phyloP scores from a whole-genome alignment of 1,140 invertebrate species.

The Drosophila sucinea region DNA sequence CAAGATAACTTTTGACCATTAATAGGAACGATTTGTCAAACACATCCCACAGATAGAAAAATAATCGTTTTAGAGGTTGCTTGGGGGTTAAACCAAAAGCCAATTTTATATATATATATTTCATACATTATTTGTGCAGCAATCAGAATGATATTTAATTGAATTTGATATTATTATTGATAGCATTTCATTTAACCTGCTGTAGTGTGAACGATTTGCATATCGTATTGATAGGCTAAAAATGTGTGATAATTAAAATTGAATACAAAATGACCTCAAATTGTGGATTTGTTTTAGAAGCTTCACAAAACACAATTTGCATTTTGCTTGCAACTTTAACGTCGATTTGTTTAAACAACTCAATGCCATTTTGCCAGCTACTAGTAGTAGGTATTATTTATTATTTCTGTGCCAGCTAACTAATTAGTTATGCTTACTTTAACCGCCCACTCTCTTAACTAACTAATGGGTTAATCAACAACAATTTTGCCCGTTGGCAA shows the following conservation, averaged over 20 bases:
- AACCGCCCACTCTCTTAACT: conserved; percentile 6
- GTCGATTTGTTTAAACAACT: background rate
- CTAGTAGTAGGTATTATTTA: too few relatives aligned
- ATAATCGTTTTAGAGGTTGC: background rate
- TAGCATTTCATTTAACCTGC: conserved; percentile 18
- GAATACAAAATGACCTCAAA: conserved; percentile 10
- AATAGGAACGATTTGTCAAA: background rate
- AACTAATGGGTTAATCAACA: conserved; percentile 26
- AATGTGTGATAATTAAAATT: conserved; percentile 26
- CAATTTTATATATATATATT: background rate
- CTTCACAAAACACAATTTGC: conserved; percentile 4
- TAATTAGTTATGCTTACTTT: conserved; percentile 10
- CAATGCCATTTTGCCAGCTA: too few relatives aligned
- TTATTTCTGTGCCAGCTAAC: background rate
- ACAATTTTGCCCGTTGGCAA: background rate
- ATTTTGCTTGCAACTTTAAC: background rate
- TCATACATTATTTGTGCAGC: conserved; percentile 20
- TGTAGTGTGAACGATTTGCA: conserved; percentile 34
- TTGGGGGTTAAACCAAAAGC: background rate
- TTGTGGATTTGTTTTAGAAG: conserved; percentile 3
- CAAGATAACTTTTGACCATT: background rate
- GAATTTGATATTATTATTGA: conserved; percentile 40
- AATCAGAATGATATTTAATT: conserved; percentile 38
- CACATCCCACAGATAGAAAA: background rate
- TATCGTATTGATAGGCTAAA: conserved; percentile 38